Evolutionary conservation across 2,113 vertebrate species (phyloP).

Genomic region (Sialia sialis): DNA sequence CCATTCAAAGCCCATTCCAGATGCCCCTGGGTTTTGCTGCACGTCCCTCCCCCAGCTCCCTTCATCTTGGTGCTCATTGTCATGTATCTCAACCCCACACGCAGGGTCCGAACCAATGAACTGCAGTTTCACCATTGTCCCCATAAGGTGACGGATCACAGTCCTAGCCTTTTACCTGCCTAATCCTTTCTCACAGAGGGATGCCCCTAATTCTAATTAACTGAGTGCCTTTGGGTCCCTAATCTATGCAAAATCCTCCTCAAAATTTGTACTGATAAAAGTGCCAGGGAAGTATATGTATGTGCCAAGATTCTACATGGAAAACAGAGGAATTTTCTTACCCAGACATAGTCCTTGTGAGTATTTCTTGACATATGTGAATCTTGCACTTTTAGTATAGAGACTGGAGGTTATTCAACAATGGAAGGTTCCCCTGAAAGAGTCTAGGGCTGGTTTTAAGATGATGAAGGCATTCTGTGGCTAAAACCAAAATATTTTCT

Average conservation of each 20-base stretch:
- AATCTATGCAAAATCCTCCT: constrained; percentile 38
- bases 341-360: background rate
- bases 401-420: background rate
- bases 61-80: constrained; percentile 48
- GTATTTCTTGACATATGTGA: background rate
- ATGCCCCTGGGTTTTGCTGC: background rate
- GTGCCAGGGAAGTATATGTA: background rate
- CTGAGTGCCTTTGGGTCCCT: constrained; percentile 2
- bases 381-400: background rate
- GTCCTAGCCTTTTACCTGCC: constrained; percentile 35
- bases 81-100: constrained; percentile 13
- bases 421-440: background rate
- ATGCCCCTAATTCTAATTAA: constrained; percentile 48
- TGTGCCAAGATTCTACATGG: background rate
- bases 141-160: background rate
- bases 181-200: constrained; percentile 56
- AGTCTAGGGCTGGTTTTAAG: background rate
- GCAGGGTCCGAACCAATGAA: constrained; percentile 6
- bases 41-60: background rate
- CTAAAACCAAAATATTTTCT: background rate
- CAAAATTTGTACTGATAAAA: background rate
- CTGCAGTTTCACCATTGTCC: constrained; percentile 27
- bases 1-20: background rate
- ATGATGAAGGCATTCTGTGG: background rate
- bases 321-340: background rate